These are phyloP conservation scores for Steinernema khuongi DNA, from an alignment of 1,140 invertebrate genomes.

Conservation along the genomic window DNA sequence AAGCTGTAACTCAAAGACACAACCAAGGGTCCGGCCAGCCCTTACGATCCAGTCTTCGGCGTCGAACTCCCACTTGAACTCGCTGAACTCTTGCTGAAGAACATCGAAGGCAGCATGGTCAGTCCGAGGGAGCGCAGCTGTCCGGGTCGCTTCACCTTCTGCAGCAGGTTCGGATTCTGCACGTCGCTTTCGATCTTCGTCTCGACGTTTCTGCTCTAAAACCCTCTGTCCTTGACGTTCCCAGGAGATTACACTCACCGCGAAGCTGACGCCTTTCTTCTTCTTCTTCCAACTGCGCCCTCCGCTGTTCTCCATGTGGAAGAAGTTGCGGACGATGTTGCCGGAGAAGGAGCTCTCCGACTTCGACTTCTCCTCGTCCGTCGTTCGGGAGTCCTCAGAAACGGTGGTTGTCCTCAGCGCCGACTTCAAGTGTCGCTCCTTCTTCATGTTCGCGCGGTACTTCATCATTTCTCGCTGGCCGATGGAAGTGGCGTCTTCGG, in stretches of 20 bases:
- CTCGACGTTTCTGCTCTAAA: neutral
- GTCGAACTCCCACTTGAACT: no score
- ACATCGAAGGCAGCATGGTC: neutral
- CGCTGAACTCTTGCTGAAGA: no score
- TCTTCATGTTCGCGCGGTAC: neutral
- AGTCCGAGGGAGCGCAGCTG: neutral
- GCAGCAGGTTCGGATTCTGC: constrained; percentile 6
- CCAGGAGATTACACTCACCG: neutral
- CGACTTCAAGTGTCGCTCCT: neutral
- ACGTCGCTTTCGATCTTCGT: neutral
- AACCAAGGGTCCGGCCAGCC: no score
- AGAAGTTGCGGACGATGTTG: constrained; percentile 4
- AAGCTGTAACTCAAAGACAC: no score
- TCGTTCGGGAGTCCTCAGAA: neutral
- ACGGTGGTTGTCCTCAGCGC: neutral
- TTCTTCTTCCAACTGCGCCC: neutral
- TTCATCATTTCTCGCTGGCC: neutral
- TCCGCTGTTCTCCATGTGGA: neutral
- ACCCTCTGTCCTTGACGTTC: neutral
- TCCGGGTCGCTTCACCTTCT: neutral
- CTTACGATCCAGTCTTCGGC: no score
- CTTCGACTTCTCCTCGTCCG: neutral
- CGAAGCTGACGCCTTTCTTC: neutral
- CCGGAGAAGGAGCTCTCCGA: neutral
- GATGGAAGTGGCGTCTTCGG: neutral